phyloP scores from a whole-genome alignment of 2,113 vertebrate species.

The Chascanopsetta lugubris region DNA sequence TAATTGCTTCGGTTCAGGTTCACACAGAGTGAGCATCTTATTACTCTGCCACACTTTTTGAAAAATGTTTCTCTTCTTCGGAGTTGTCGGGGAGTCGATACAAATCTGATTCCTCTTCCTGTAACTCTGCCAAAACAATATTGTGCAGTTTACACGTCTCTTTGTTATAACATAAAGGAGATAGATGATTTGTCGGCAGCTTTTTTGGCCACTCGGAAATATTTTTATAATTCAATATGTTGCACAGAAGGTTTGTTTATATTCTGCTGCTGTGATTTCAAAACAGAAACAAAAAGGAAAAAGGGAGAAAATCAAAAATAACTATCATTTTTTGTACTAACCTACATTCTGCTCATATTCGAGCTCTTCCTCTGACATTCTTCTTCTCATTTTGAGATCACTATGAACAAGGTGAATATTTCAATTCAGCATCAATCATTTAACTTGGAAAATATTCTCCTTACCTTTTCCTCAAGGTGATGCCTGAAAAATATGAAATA shows the following conservation, averaged over 20 bases:
- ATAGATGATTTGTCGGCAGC: neutral
- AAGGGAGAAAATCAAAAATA: too few relatives aligned
- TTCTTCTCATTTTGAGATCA: too few relatives aligned
- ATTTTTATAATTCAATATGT: too few relatives aligned
- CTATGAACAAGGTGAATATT: too few relatives aligned
- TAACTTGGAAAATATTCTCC: too few relatives aligned
- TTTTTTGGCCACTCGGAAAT: neutral
- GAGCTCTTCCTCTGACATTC: too few relatives aligned
- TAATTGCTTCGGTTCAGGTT: neutral
- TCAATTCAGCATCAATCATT: too few relatives aligned
- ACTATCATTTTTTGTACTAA: neutral
- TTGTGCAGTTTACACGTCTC: constrained; percentile 4
- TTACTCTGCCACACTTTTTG: too few relatives aligned
- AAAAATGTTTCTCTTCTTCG: neutral
- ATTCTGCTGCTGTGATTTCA: neutral
- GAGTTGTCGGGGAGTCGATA: constrained; percentile 31
- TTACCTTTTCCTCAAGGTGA: too few relatives aligned
- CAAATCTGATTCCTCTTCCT: constrained; percentile 11
- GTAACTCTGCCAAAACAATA: constrained; percentile 10
- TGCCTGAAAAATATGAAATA: too few relatives aligned
- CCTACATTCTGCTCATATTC: neutral
- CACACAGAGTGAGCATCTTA: neutral
- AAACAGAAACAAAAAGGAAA: neutral
- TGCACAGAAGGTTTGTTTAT: neutral
- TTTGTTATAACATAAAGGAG: neutral